phyloP scores from a whole-genome alignment of 1,140 invertebrate species.

The Acromyrmex heyeri region DNA sequence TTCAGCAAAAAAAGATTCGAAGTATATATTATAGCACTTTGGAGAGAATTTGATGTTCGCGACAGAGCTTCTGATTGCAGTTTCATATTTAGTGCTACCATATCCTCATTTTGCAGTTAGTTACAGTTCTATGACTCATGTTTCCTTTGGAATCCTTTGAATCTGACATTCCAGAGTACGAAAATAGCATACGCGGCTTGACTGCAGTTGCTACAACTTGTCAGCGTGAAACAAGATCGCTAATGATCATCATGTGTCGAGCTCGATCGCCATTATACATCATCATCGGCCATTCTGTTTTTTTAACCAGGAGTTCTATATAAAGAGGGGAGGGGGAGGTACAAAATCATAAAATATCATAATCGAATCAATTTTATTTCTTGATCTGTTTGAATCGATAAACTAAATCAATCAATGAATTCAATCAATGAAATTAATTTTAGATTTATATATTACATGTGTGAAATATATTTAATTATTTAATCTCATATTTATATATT shows the following conservation, averaged over 20 bases:
- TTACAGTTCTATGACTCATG: neutral
- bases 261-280: constrained; percentile 73
- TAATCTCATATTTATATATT: neutral
- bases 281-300: constrained; percentile 76
- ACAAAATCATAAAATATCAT: neutral
- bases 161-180: constrained; percentile 73
- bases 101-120: neutral
- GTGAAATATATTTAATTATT: constrained; percentile 6
- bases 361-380: neutral
- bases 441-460: neutral
- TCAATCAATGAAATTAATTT: constrained; percentile 2
- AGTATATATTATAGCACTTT: no score
- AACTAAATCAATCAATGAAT: constrained; percentile 10
- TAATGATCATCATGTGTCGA: constrained; percentile 78
- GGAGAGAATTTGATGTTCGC: neutral
- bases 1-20: no score
- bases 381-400: neutral
- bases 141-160: constrained; percentile 17
- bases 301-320: constrained; percentile 69
- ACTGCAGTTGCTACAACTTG: constrained; percentile 78
- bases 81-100: constrained; percentile 3
- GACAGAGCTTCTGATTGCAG: neutral
- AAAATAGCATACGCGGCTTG: constrained; percentile 70
- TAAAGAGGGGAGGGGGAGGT: constrained; percentile 16
- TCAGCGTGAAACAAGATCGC: constrained; percentile 61